Evolutionary conservation across 2,888 invertebrate species (phyloP), one percentile per base, ranked within the genome.

Genomic region (Mellilla xanthometata): DNA sequence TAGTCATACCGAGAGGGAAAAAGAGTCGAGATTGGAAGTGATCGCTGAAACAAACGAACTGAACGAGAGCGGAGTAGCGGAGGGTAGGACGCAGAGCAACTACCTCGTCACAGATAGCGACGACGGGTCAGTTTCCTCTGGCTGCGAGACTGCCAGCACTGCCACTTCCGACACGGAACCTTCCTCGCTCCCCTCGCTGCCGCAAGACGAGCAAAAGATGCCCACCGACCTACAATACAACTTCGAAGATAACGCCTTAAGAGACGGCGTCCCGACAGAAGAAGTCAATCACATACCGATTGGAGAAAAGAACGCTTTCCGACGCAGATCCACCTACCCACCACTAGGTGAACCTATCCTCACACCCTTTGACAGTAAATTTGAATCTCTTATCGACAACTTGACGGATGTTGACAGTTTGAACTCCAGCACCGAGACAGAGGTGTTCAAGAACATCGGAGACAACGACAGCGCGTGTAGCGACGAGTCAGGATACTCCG

Each of bases 401-500:
- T 59, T 84, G 56, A 84, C 78, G 7, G 85, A 88, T 47, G 74
- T 65, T 2, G 88, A 87, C 28, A 84, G 84, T 51, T 58, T 87
- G 32, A 77, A 72, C 55, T 87, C 81, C 1, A 82, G 81, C 57
- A 78, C 72, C 10, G 86, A 89, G 56, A 78, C 86, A 4, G 92
- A 91, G 57, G 90, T 86, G 1, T 89, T 91, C 34, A 85, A 91
- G 45, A 81, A 65, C 32, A 65, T 65, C 0, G 93, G 92, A 36
- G 94, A 94, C 64, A 94, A 91, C 56, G 94, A 94, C 67, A 96
- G 96, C 67, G 96, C 94, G 52, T 94, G 95, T 72, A 96, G 96
- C 75, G 97, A 97, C 68, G 97, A 97, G 76, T 96, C 96, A 43
- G 97, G 97, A 2, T 97, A 96, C 80, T 97, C 96, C 15, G 97